phyloP scores from a whole-genome alignment of 2,113 vertebrate species.

The Irena cyanogastra region DNA sequence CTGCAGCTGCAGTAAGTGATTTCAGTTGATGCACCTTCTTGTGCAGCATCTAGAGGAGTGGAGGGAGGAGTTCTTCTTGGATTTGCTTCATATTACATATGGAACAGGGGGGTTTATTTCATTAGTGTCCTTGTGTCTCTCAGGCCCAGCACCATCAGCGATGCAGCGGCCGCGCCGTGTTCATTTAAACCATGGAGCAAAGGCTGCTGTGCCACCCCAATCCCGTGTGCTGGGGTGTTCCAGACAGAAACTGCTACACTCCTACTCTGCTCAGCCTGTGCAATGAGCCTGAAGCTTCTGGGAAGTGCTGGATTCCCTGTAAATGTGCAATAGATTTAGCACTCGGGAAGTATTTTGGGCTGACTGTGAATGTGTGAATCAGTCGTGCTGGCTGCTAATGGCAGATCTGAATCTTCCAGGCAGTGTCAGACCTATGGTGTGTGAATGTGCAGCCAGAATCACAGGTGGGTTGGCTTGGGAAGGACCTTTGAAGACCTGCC shows the following conservation, averaged over 20 bases:
- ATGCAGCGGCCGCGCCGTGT: rapidly evolving
- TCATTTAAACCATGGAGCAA: rapidly evolving
- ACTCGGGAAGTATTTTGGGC: background rate
- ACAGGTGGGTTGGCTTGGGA: background rate
- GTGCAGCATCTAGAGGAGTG: background rate
- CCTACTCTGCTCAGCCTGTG: background rate
- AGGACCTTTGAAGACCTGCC: background rate
- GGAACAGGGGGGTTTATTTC: rapidly evolving
- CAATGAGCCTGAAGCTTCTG: background rate
- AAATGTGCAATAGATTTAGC: constrained; percentile 9
- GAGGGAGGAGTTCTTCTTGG: background rate
- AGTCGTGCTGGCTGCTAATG: background rate
- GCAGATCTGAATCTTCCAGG: background rate
- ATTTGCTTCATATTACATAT: background rate
- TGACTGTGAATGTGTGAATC: constrained; percentile 13
- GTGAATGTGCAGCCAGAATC: background rate
- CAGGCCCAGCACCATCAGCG: background rate
- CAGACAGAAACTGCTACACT: background rate
- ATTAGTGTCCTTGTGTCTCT: background rate
- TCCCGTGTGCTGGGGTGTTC: background rate
- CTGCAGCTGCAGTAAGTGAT: background rate
- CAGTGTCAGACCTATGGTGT: background rate
- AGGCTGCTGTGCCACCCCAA: background rate
- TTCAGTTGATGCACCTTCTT: background rate
- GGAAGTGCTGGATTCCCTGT: background rate